These are phyloP conservation scores for Molossus alvarezi DNA, from an alignment of 2,797 vertebrate species.

Conservation along the genomic window DNA sequence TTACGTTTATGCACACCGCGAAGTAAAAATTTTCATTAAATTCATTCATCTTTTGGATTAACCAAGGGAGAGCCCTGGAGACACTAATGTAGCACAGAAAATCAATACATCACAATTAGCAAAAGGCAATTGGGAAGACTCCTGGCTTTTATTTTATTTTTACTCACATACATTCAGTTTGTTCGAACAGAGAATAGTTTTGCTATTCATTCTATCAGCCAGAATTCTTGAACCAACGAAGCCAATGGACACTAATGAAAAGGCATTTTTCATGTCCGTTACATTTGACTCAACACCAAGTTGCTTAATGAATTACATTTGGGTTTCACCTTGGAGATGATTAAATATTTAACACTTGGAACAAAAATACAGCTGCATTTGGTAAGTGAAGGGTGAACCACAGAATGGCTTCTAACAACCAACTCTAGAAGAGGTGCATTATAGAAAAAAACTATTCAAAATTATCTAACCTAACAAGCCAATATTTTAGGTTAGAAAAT, in stretches of 20 bases:
- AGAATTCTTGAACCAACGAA: constrained; percentile 79
- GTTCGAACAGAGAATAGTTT: constrained; percentile 75
- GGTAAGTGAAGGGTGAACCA: constrained; percentile 60
- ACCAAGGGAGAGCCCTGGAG: constrained; percentile 70
- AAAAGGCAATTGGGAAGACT: constrained; percentile 71
- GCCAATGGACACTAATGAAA: constrained; percentile 86
- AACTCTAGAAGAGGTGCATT: constrained; percentile 52
- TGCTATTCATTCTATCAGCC: constrained; percentile 75
- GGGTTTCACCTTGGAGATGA: constrained; percentile 87
- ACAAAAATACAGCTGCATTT: constrained; percentile 75
- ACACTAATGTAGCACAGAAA: constrained; percentile 78
- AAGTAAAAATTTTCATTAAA: constrained; percentile 79
- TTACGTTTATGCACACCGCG: constrained; percentile 23
- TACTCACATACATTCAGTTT: constrained; percentile 70
- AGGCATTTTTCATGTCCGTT: constrained; percentile 88
- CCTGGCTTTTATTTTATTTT: constrained; percentile 78
- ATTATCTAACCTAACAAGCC: neutral
- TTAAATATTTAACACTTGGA: constrained; percentile 88
- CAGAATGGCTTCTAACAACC: constrained; percentile 63
- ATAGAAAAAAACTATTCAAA: constrained; percentile 42
- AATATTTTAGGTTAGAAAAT: constrained; percentile 52
- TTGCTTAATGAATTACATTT: constrained; percentile 88
- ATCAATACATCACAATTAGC: constrained; percentile 84
- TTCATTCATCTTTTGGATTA: constrained; percentile 80
- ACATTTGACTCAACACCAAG: constrained; percentile 87